Conservation (phyloP, 2,797 vertebrate genomes). For the Neosalanx taihuensis region DNA sequence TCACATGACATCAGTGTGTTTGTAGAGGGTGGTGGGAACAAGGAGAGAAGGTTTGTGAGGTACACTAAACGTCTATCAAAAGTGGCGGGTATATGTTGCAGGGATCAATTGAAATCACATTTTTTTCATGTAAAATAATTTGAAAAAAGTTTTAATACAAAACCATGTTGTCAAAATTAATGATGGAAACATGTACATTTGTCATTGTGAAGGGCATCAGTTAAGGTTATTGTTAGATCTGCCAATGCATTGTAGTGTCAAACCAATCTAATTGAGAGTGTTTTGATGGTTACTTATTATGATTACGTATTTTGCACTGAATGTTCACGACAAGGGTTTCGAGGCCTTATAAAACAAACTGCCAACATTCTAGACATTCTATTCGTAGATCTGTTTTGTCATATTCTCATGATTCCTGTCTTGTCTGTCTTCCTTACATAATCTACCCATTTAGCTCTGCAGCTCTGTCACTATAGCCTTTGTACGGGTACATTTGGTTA, state of each 20-base stretch:
- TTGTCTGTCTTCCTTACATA: slow-evolving; percentile 54
- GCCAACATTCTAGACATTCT: slow-evolving; percentile 41
- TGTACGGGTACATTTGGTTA: slow-evolving; percentile 14
- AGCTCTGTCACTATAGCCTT: slow-evolving; percentile 17
- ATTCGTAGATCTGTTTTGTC: slow-evolving; percentile 21
- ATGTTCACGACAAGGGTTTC: slow-evolving; percentile 36
- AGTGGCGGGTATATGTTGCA: background rate
- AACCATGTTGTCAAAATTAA: background rate
- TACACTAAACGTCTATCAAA: slow-evolving; percentile 19
- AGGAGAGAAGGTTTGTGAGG: slow-evolving; percentile 4
- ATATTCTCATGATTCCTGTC: slow-evolving; percentile 4
- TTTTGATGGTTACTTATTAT: background rate
- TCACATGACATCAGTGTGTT: slow-evolving; percentile 41
- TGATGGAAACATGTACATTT: background rate
- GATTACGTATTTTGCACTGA: slow-evolving; percentile 38
- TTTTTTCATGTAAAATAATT: background rate
- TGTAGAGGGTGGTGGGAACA: slow-evolving; percentile 12
- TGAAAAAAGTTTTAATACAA: background rate
- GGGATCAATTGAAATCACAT: background rate
- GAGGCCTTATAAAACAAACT: slow-evolving; percentile 60
- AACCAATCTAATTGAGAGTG: background rate
- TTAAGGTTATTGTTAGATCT: background rate
- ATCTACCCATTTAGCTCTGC: slow-evolving; percentile 16
- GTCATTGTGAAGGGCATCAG: background rate
- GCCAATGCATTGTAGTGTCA: background rate